These are phyloP conservation scores for Brachypodius melanocephalos DNA, from an alignment of 2,113 vertebrate species.

Conservation along the genomic window DNA sequence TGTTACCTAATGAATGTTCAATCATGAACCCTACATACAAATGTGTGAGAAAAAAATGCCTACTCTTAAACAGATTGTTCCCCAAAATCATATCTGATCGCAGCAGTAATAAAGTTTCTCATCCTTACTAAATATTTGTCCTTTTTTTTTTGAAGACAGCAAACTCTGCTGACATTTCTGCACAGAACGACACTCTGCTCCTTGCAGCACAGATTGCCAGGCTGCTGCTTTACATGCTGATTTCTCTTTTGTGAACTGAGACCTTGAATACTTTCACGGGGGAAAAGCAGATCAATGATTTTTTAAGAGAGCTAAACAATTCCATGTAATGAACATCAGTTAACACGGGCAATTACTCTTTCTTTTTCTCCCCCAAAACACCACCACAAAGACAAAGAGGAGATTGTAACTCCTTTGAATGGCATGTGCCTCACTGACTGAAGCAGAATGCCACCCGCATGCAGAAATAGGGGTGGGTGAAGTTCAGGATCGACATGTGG, in stretches of 20 bases:
- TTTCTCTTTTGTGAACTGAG: constrained; percentile 36
- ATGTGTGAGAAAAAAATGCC: background rate
- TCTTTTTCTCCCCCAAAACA: background rate
- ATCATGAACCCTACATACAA: background rate
- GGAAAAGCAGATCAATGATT: constrained; percentile 24
- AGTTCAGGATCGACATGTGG: background rate
- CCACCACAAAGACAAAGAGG: constrained; percentile 18
- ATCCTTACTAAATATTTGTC: background rate
- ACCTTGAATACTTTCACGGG: background rate
- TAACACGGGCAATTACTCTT: constrained; percentile 33
- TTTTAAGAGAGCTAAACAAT: constrained; percentile 49
- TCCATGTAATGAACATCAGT: constrained; percentile 1
- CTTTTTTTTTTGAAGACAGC: background rate
- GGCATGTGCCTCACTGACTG: constrained; percentile 20
- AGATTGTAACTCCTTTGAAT: constrained; percentile 29
- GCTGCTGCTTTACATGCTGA: constrained; percentile 10
- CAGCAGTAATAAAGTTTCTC: background rate
- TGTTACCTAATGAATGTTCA: background rate
- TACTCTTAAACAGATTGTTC: background rate
- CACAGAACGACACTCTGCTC: background rate
- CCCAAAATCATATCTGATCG: background rate
- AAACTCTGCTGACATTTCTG: background rate
- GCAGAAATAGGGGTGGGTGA: background rate
- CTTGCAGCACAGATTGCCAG: constrained; percentile 13
- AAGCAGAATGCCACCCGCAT: constrained; percentile 19